phyloP scores from a whole-genome alignment of 2,888 invertebrate species.

The Nebria brevicollis region DNA sequence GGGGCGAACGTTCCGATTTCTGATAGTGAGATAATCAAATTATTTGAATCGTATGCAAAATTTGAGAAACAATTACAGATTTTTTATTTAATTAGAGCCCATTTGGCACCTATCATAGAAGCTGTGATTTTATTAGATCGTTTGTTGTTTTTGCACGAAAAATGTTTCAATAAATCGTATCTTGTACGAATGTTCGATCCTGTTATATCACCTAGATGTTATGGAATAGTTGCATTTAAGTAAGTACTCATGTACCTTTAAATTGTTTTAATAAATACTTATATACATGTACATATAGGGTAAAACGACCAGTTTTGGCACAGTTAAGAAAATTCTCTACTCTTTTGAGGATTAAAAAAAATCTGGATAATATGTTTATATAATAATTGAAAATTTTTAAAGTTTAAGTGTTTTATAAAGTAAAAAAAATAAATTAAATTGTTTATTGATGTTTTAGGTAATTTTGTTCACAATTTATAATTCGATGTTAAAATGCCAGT shows the following conservation, averaged over 20 bases:
- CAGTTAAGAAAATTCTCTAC: too few species aligned
- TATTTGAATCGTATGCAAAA: constrained; percentile 60
- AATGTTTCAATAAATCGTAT: constrained; percentile 68
- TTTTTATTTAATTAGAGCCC: constrained; percentile 81
- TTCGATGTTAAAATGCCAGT: too few species aligned
- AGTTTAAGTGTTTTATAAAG: too few species aligned
- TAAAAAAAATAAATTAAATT: too few species aligned
- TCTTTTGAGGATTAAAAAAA: too few species aligned
- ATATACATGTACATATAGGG: background rate
- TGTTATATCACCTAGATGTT: constrained; percentile 83
- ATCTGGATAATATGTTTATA: too few species aligned
- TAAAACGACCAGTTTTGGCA: too few species aligned
- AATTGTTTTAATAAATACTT: background rate
- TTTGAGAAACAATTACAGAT: constrained; percentile 71
- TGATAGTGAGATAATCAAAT: constrained; percentile 61
- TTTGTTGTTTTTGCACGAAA: constrained; percentile 78
- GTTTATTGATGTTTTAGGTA: too few species aligned
- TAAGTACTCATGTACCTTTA: background rate
- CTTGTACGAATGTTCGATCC: constrained; percentile 86
- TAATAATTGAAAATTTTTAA: too few species aligned
- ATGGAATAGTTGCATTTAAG: constrained; percentile 75
- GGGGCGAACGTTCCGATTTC: constrained; percentile 66
- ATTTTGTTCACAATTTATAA: too few species aligned
- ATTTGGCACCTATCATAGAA: constrained; percentile 84
- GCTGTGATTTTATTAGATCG: constrained; percentile 84